Evolutionary conservation across 2,888 invertebrate species (phyloP).

Genomic region (Melangyna quadrimaculata): DNA sequence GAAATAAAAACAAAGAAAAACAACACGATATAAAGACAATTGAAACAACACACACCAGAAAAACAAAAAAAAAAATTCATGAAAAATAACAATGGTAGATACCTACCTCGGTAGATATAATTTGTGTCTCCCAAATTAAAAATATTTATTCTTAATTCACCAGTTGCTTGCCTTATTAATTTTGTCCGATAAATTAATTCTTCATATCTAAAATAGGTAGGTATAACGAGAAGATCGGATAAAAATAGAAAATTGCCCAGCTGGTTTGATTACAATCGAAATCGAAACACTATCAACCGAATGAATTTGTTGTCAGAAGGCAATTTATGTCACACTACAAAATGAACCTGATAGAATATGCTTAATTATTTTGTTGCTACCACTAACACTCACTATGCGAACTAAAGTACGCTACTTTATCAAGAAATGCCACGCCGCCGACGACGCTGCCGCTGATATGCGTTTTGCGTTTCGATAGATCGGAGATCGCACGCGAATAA

Average conservation of each 20-base stretch:
- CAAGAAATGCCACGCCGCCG: slow-evolving; percentile 15
- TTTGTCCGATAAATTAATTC: slow-evolving; percentile 1
- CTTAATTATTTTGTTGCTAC: background rate
- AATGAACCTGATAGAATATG: background rate
- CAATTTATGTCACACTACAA: background rate
- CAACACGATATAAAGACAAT: slow-evolving; percentile 39
- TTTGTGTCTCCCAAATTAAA: slow-evolving; percentile 27
- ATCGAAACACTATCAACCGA: slow-evolving; percentile 1
- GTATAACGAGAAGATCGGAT: background rate
- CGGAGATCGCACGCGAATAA: slow-evolving; percentile 38
- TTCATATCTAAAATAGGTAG: background rate
- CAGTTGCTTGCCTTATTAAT: slow-evolving; percentile 38
- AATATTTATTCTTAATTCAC: slow-evolving; percentile 13
- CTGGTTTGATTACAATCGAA: slow-evolving; percentile 29
- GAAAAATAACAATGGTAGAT: background rate
- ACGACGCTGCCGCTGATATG: background rate
- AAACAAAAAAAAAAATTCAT: background rate
- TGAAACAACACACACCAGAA: background rate
- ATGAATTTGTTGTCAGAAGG: background rate
- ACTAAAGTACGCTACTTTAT: background rate
- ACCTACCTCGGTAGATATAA: no score
- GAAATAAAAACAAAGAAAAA: slow-evolving; percentile 35
- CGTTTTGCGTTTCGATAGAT: slow-evolving; percentile 43
- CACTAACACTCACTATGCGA: slow-evolving; percentile 5
- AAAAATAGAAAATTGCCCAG: background rate